Conservation (phyloP, 2,888 invertebrate species). For the Cheilosia scutellata region DNA sequence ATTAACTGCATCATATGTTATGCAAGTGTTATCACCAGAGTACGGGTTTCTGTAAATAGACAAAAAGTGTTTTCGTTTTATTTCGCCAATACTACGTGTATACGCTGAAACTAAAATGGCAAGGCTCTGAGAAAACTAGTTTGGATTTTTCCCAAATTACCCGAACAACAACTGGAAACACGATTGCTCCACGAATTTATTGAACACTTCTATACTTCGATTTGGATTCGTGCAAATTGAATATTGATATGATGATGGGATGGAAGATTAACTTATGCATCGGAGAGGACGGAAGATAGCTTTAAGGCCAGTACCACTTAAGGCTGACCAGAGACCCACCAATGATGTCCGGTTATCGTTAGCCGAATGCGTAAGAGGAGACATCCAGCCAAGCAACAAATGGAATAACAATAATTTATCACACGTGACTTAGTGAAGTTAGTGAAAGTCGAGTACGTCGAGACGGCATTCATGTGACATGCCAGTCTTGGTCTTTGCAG, state of each 20-base stretch:
- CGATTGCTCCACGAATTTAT: slow-evolving; percentile 24
- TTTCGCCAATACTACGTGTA: too few relatives aligned
- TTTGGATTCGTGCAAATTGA: slow-evolving; percentile 33
- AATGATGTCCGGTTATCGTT: neutral
- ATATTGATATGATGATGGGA: slow-evolving; percentile 29
- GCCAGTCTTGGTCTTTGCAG: slow-evolving; percentile 21
- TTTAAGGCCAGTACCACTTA: slow-evolving; percentile 3
- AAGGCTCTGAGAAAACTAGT: slow-evolving; percentile 16
- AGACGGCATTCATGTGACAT: slow-evolving; percentile 29
- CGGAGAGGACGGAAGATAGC: slow-evolving; percentile 4
- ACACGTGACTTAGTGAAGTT: slow-evolving; percentile 10
- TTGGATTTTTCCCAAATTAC: slow-evolving; percentile 22
- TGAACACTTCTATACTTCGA: slow-evolving; percentile 26
- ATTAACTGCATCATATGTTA: slow-evolving; percentile 95
- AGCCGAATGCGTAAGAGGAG: slow-evolving; percentile 42
- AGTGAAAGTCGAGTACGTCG: slow-evolving; percentile 57
- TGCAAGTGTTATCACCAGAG: slow-evolving; percentile 91
- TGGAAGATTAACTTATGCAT: slow-evolving; percentile 12
- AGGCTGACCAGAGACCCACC: neutral
- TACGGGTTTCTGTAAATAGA: slow-evolving; percentile 80
- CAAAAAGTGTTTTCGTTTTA: neutral
- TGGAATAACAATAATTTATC: slow-evolving; percentile 61
- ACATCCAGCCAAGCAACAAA: slow-evolving; percentile 9
- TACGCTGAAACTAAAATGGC: neutral
- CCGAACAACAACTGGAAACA: slow-evolving; percentile 7